Base-by-base conservation (phyloP, 2,113 vertebrate species). In the Charadrius vociferus region DNA sequence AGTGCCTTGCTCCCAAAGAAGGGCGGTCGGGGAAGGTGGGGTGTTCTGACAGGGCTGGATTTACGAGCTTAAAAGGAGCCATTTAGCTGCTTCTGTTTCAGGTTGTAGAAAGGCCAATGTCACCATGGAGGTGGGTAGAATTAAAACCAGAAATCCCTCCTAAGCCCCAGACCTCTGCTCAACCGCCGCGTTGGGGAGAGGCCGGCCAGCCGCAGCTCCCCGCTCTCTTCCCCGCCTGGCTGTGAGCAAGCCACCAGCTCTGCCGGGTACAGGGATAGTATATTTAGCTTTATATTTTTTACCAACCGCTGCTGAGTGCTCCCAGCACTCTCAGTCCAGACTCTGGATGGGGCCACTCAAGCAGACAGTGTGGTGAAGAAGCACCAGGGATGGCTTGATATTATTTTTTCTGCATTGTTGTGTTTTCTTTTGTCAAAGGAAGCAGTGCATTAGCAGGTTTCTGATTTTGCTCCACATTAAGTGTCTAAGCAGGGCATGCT, bases 21-120 rank as follows among this genome's bases (percentile, higher is more conserved):
- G 49, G 49, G 65, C 30, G 71, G 73, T 70, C 32, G 9, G 55
- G 56, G 32, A 86, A 84, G 73, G 26, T 79, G 93, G 10, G 58
- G 12, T 56, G 14, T 67, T 91, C 68, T 52, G 71, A 45, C 15
- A 24, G 72, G 50, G 62, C 30, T 88, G 90, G 92, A 83, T 92
- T 97, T 96, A 86, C 9, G 55, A 81, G 95, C 92, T 93, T 96
- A 86, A 78, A 88, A 90, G 63, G 90, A 95, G 82, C 92, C 92
- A 77, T 92, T 92, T 77, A 88, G 90, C 71, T 77, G 2, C 90
- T 88, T 93, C 59, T 93, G 41, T 95, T 96, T 87, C 77, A 71
- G 93, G 95, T 94, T 95, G 91, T 91, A 80, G 90, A 93, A 94
- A 94, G 96, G 95, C 93, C 97, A 95, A 94, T 95, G 97, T 88